phyloP scores from a whole-genome alignment of 2,797 vertebrate species.

The Spinus olivaceus region DNA sequence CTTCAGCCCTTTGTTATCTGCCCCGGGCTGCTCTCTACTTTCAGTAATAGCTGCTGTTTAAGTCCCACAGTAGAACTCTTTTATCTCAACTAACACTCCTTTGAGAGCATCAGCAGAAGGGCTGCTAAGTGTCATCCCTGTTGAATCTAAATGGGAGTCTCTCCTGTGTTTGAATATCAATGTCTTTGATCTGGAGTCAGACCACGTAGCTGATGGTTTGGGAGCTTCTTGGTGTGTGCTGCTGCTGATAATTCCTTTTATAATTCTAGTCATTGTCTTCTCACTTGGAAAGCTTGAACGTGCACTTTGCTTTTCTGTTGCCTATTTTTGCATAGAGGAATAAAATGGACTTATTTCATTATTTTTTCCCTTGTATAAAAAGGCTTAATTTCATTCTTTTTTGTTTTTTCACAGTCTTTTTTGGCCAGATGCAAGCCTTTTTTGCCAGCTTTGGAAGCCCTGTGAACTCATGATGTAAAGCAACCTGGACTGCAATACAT shows the following conservation, averaged over 20 bases:
- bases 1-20: slow-evolving; percentile 28
- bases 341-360: neutral
- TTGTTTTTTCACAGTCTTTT: neutral
- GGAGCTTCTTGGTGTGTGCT: neutral
- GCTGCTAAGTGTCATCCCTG: slow-evolving; percentile 5
- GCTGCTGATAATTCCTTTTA: slow-evolving; percentile 23
- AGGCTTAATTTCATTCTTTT: neutral
- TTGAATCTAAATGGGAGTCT: slow-evolving; percentile 34
- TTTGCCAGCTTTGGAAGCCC: neutral
- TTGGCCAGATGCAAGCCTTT: neutral
- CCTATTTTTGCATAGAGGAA: neutral
- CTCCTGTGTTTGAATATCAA: slow-evolving; percentile 27
- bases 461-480: neutral
- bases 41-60: slow-evolving; percentile 35
- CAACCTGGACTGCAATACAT: neutral
- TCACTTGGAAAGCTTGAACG: neutral
- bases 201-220: neutral
- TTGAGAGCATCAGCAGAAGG: slow-evolving; percentile 28
- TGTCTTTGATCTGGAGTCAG: slow-evolving; percentile 28
- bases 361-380: neutral
- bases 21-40: neutral
- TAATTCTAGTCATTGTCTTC: slow-evolving; percentile 39
- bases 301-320: neutral
- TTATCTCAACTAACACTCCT: slow-evolving; percentile 36
- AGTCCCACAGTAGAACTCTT: slow-evolving; percentile 23